phyloP scores from a whole-genome alignment of 2,797 vertebrate genomes.

The Agapornis canus region DNA sequence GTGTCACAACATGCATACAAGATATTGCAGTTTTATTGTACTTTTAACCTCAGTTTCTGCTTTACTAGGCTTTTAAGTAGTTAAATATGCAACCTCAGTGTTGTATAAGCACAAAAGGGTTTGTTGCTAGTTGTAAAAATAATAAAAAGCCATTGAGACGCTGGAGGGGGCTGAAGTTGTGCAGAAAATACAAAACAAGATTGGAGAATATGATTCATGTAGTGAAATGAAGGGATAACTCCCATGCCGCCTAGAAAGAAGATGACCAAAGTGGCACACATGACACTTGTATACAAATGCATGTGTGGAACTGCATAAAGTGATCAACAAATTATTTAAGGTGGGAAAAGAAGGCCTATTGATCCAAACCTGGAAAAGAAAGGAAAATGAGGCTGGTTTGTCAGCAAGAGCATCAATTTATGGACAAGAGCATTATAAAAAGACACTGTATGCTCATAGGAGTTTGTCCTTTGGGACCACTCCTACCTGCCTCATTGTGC shows the following conservation, averaged over 20 bases:
- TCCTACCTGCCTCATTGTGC: rapidly evolving
- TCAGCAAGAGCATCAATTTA: background rate
- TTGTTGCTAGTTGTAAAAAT: background rate
- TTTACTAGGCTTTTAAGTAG: background rate
- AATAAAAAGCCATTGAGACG: background rate
- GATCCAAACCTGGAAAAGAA: background rate
- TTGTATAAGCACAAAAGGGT: background rate
- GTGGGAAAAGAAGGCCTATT: background rate
- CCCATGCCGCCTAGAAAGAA: background rate
- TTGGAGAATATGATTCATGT: background rate
- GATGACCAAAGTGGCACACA: background rate
- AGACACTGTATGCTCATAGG: background rate
- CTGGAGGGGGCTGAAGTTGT: background rate
- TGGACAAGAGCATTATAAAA: background rate
- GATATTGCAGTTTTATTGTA: background rate
- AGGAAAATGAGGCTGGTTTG: background rate
- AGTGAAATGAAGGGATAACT: background rate
- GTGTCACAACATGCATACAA: background rate
- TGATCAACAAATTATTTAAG: background rate
- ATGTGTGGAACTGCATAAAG: background rate
- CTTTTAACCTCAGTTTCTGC: background rate
- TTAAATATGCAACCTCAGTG: background rate
- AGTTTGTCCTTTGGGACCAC: rapidly evolving
- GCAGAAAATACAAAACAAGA: background rate
- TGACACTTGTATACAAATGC: background rate